Evolutionary conservation across 2,113 vertebrate species (phyloP), one percentile per base, ranked within the genome.

Genomic region (Stictonetta naevosa): DNA sequence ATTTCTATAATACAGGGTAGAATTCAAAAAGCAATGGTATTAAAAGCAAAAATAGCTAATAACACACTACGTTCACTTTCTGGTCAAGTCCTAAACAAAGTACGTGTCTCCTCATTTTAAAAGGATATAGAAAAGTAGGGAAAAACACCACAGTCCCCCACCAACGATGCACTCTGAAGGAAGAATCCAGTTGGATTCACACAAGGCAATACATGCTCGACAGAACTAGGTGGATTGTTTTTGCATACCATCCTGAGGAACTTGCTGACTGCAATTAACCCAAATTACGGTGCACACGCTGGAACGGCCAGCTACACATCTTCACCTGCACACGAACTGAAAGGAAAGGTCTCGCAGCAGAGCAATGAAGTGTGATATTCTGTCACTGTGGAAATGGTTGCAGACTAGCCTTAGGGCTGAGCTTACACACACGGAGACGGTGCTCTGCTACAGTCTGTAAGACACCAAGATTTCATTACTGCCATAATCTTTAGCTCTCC

Each of bases 161-260:
- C 9, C 53, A 73, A 7, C 8, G 25, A 44, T 17, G 38, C 62
- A 34, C 15, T 56, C 17, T 19, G 9, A 64, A 56, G 19, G 33
- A 67, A 56, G n/a, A 80, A 58, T 48, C n/a, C 4, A 11, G 63
- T 55, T 31, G 17, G 36, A 90, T 53, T 53, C 46, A 33, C 9
- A 46, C 20, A 71, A 52, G 58, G 83, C 34, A 16, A 14, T 15
- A 60, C 79, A 76, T 87, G 82, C 86, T 86, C 83, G 87, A 76
- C 83, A 96, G 66, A 95, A 74, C 40, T 75, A 62, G 58, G 52
- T 52, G 20, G 78, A 77, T 33, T 94, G 84, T 33, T 71, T 95
- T 93, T 67, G 76, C 56, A 84, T 76, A 75, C 36, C n/a, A 52
- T 89, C 62, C 64, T 79, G 26, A 38, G 92, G 92, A 90, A 78